Conservation (phyloP, 1,140 invertebrate genomes). For the Luehdorfia chinensis region DNA sequence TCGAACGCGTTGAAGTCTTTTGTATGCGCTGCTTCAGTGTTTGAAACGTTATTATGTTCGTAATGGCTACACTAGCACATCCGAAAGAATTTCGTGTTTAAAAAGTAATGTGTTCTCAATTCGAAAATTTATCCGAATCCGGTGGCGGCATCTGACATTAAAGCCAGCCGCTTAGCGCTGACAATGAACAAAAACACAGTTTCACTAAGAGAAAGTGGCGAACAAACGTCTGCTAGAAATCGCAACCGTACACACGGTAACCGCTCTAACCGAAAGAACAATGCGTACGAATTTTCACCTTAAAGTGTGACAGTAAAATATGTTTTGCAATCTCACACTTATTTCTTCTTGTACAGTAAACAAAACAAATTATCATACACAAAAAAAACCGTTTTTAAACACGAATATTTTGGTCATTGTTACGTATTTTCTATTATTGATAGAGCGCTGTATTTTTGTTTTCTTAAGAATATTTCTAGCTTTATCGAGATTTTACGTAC, state of each 20-base stretch:
- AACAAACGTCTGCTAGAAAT: slow-evolving; percentile 55
- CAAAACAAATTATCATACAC: background rate
- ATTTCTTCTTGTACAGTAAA: slow-evolving; percentile 1
- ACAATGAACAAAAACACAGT: slow-evolving; percentile 66
- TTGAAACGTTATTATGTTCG: no score
- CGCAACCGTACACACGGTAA: slow-evolving; percentile 35
- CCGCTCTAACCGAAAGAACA: slow-evolving; percentile 13
- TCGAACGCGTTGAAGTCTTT: slow-evolving; percentile 14
- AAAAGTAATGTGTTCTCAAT: slow-evolving; percentile 1
- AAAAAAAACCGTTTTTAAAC: no score
- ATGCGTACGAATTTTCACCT: slow-evolving; percentile 25
- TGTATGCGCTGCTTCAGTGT: background rate
- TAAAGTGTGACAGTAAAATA: slow-evolving; percentile 14
- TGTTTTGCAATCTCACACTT: slow-evolving; percentile 10
- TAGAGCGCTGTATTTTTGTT: background rate
- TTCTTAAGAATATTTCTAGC: no score
- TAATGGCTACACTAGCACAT: no score
- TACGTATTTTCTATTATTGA: background rate
- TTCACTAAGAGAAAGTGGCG: slow-evolving; percentile 68
- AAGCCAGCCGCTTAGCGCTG: slow-evolving; percentile 29
- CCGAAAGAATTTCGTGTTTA: no score
- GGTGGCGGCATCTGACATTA: slow-evolving; percentile 27
- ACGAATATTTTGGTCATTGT: background rate
- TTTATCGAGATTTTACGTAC: no score
- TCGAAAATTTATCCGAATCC: slow-evolving; percentile 11